Percentiles rank a stretch among this genome's conserved stretches.
Evolutionary conservation across 2,888 invertebrate genomes (phyloP).

Genomic region (Plagodis dolabraria): DNA sequence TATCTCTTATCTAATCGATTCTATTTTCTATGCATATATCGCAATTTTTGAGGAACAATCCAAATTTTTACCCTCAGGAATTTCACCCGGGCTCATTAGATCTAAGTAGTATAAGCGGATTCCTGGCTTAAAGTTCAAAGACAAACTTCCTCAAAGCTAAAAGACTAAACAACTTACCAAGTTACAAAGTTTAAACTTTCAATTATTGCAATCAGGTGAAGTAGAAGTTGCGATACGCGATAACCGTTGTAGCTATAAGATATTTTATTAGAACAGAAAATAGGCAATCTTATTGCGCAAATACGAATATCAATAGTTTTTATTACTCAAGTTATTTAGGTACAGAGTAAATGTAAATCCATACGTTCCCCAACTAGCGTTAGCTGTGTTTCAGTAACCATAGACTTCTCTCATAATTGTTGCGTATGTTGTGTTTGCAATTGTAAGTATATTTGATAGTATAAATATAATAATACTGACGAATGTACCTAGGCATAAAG

Average conservation of each 20-base stretch:
- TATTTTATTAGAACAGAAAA: no score
- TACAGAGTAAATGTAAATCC: no score
- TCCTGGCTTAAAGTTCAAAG: slow-evolving; percentile 9
- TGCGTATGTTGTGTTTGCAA: no score
- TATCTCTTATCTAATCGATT: no score
- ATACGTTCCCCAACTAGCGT: no score
- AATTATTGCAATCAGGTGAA: background rate
- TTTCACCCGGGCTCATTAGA: background rate
- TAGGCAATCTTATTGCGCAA: no score
- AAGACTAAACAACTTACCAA: slow-evolving; percentile 26
- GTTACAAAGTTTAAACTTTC: slow-evolving; percentile 16
- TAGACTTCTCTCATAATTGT: no score
- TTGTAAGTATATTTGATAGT: no score
- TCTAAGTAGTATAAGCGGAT: background rate
- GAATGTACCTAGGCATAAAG: no score
- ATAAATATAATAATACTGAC: background rate
- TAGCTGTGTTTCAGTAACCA: no score
- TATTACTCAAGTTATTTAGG: no score
- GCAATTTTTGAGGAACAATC: background rate
- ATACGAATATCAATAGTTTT: no score
- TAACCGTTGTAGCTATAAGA: background rate
- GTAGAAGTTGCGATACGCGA: background rate
- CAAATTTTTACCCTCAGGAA: background rate
- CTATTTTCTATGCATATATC: background rate
- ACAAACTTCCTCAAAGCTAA: slow-evolving; percentile 10